Conservation (phyloP, 37 sponge, comb jelly and placozoan genomes). For the Axinella damicornis region DNA sequence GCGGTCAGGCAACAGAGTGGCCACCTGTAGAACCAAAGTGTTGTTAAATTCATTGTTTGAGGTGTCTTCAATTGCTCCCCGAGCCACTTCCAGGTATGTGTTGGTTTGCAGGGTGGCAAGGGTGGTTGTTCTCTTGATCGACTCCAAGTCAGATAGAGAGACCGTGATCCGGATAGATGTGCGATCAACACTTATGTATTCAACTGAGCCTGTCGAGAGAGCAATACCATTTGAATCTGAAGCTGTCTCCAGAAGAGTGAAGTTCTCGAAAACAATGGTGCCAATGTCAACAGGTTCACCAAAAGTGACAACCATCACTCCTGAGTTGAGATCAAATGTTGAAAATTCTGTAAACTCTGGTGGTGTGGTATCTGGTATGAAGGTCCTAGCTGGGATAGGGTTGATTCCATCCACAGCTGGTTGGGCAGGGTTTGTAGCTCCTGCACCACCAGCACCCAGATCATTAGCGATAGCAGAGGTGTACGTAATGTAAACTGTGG, state of each 20-base stretch:
- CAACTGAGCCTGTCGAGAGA: conserved; percentile 36
- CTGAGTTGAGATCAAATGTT: conserved; percentile 76
- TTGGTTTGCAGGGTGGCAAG: conserved; percentile 40
- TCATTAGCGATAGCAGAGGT: conserved; percentile 62
- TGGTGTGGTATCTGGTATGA: conserved; percentile 65
- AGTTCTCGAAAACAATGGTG: conserved; percentile 56
- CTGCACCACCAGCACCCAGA: conserved; percentile 32
- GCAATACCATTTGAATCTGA: conserved; percentile 37
- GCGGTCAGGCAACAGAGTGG: conserved; percentile 52
- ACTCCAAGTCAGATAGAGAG: conserved; percentile 64
- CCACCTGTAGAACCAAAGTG: background rate
- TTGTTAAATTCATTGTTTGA: conserved; percentile 49
- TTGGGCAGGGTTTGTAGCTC: conserved; percentile 14
- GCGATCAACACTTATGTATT: conserved; percentile 25
- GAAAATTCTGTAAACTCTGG: conserved; percentile 63
- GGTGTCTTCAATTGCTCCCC: conserved; percentile 70
- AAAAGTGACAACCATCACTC: conserved; percentile 71
- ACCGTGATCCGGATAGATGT: conserved; percentile 50
- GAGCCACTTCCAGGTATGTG: conserved; percentile 49
- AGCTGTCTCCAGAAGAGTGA: conserved; percentile 59
- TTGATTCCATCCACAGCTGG: conserved; percentile 24
- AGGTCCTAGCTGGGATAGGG: conserved; percentile 44
- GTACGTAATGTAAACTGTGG: conserved; percentile 69
- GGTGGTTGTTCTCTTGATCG: conserved; percentile 50
- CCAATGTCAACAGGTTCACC: conserved; percentile 72